Evolutionary conservation across 2,113 vertebrate genomes (phyloP).

Genomic region (Labrus mixtus): DNA sequence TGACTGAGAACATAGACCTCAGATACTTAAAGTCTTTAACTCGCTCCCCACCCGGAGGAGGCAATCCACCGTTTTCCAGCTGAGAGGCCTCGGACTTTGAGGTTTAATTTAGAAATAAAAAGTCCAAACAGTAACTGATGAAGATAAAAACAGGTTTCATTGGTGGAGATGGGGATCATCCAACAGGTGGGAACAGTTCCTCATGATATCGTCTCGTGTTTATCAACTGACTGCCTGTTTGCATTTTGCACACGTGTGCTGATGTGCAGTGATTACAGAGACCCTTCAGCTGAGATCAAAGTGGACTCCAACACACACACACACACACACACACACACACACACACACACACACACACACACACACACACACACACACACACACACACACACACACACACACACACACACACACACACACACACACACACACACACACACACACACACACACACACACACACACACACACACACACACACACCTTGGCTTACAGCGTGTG

Average conservation of each 20-base stretch:
- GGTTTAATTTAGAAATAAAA: not conserved
- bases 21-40: no score
- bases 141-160: not conserved
- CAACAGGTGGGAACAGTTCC: not conserved
- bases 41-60: no score
- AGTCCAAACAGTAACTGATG: not conserved
- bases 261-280: conserved; percentile 52
- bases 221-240: not conserved
- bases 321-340: no score
- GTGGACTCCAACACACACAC: conserved; percentile 23
- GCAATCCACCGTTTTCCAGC: no score
- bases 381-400: no score
- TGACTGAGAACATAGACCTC: no score
- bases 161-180: not conserved
- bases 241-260: not conserved
- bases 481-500: conserved; percentile 55
- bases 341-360: no score
- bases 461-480: not conserved
- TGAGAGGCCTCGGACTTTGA: no score
- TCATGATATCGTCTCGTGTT: not conserved
- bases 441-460: no score
- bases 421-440: no score
- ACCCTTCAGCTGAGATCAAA: conserved; percentile 62
- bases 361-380: no score
- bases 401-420: no score